Conservation (phyloP, 2,888 invertebrate genomes). For the Mantis religiosa region DNA sequence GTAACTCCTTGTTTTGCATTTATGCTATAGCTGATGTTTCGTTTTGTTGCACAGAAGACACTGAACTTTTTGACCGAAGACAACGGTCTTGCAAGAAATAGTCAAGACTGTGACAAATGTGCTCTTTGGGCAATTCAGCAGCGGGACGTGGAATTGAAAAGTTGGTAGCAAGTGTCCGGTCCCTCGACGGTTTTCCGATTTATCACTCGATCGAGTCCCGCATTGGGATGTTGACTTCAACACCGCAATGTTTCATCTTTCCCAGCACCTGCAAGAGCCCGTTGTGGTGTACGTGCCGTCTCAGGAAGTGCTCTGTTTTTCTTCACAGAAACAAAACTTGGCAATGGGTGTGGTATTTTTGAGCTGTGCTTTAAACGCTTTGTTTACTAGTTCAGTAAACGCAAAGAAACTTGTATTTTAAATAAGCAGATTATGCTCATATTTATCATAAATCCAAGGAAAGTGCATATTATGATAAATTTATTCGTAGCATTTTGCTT, state of each 20-base stretch:
- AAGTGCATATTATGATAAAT: too few species aligned
- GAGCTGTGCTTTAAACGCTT: too few species aligned
- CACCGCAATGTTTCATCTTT: neutral
- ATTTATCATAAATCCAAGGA: too few species aligned
- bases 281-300: neutral
- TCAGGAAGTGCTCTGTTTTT: neutral
- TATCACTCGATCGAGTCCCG: neutral
- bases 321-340: neutral
- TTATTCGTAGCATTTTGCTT: too few species aligned
- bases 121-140: neutral
- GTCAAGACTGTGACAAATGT: neutral
- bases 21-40: too few species aligned
- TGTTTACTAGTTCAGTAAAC: too few species aligned
- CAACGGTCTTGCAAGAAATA: neutral
- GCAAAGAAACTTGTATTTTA: too few species aligned
- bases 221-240: neutral
- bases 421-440: too few species aligned
- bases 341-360: too few species aligned
- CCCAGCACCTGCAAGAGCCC: neutral
- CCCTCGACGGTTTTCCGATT: neutral
- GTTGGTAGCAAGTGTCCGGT: neutral
- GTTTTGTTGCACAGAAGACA: neutral
- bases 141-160: neutral
- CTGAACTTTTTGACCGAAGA: neutral
- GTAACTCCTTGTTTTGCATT: too few species aligned